Conservation (phyloP, 2,888 invertebrate genomes). For the Nephrocerus scutellatus region DNA sequence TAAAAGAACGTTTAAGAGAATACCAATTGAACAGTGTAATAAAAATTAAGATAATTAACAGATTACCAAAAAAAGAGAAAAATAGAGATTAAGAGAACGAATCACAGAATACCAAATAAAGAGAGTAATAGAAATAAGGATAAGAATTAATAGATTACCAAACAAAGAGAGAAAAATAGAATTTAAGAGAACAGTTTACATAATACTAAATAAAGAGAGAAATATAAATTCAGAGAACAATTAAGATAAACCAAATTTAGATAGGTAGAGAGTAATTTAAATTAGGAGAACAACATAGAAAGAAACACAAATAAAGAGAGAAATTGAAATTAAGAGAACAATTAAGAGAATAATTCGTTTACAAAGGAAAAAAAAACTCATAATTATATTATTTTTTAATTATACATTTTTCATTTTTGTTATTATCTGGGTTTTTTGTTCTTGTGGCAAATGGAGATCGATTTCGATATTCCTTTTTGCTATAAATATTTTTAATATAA, state of each 20-base stretch:
- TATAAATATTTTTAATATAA: no score
- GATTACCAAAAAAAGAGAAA: slow-evolving; percentile 4
- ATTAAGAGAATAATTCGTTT: slow-evolving; percentile 1
- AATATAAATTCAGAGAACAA: slow-evolving; percentile 29
- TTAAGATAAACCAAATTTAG: slow-evolving; percentile 28
- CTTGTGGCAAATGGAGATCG: no score
- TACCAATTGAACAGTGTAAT: no score
- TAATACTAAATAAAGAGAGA: no score
- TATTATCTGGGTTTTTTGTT: slow-evolving; percentile 2
- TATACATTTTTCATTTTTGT: no score
- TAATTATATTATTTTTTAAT: no score
- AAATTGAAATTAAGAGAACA: not conserved
- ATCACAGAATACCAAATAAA: slow-evolving; percentile 15
- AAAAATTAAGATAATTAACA: no score
- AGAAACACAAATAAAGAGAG: no score
- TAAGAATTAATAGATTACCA: no score
- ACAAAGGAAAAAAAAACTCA: slow-evolving; percentile 22
- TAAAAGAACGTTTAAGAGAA: no score
- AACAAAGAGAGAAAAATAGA: slow-evolving; percentile 19
- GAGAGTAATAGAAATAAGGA: slow-evolving; percentile 10
- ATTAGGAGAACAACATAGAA: slow-evolving; percentile 34
- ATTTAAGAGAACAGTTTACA: slow-evolving; percentile 19
- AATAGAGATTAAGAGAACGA: slow-evolving; percentile 1
- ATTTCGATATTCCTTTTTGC: no score
- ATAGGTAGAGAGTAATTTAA: slow-evolving; percentile 32